These are phyloP conservation scores for Scelioninae gen. 2 DNA, from an alignment of 2,888 invertebrate species.

Conservation along the genomic window DNA sequence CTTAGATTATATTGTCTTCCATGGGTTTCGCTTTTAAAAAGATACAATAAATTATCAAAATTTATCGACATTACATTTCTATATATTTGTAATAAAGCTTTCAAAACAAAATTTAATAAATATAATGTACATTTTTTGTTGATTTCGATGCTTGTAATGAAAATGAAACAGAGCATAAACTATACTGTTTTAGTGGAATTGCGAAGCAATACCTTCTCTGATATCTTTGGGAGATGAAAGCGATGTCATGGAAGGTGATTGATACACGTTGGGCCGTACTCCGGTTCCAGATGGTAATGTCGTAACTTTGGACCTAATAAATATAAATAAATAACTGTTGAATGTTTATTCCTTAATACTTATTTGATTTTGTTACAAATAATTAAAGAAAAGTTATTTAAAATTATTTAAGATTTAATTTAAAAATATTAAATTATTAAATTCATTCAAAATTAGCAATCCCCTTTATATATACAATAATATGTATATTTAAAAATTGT, in stretches of 20 bases:
- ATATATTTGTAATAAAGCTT: conserved; percentile 25
- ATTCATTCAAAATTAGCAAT: no score
- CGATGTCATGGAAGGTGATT: conserved; percentile 71
- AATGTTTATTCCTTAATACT: no score
- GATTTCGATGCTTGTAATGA: conserved; percentile 18
- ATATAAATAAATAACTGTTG: background rate
- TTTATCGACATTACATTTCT: conserved; percentile 13
- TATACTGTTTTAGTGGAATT: conserved; percentile 37
- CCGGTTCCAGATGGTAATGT: conserved; percentile 69
- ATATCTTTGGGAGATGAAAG: conserved; percentile 72
- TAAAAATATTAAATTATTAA: no score
- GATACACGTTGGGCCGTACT: conserved; percentile 70
- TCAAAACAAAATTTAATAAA: conserved; percentile 43
- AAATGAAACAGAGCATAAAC: conserved; percentile 21
- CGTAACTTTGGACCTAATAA: conserved; percentile 71
- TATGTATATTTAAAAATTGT: no score
- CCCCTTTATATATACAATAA: no score
- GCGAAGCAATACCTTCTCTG: conserved; percentile 70
- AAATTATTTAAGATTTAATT: no score
- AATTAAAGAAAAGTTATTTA: no score
- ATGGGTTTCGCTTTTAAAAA: conserved; percentile 72
- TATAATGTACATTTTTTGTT: conserved; percentile 23
- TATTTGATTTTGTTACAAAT: no score
- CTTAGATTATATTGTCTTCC: conserved; percentile 74
- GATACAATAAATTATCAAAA: conserved; percentile 55